Evolutionary conservation across 2,797 vertebrate genomes (phyloP).

Genomic region (Mus minutoides): DNA sequence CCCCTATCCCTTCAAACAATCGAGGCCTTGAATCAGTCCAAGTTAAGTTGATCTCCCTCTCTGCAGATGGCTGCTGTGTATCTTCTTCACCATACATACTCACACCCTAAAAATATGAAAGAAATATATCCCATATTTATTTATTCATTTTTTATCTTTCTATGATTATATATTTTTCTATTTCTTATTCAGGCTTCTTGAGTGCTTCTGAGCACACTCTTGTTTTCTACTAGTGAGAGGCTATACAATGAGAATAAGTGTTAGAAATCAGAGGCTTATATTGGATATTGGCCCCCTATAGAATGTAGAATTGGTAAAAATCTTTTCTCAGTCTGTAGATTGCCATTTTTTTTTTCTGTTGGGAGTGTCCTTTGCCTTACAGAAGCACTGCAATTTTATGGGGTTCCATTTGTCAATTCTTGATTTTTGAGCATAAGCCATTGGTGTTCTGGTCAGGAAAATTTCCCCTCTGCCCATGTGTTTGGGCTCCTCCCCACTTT

Average conservation of each 20-base stretch:
- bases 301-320: too few relatives aligned
- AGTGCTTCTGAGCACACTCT: not conserved
- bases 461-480: too few relatives aligned
- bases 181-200: not conserved
- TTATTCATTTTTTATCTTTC: not conserved
- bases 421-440: too few relatives aligned
- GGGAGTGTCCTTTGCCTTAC: too few relatives aligned
- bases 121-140: not conserved
- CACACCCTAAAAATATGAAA: not conserved
- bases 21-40: not conserved
- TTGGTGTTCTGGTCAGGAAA: too few relatives aligned
- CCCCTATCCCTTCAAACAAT: not conserved
- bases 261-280: not conserved
- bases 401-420: too few relatives aligned
- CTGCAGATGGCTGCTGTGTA: not conserved
- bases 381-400: too few relatives aligned
- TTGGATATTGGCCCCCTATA: too few relatives aligned
- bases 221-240: not conserved
- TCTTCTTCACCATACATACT: not conserved
- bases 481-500: too few relatives aligned
- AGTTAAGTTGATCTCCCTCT: not conserved
- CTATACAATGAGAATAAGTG: not conserved
- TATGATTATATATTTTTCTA: not conserved
- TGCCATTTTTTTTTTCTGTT: too few relatives aligned
- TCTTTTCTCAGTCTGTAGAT: too few relatives aligned